Base-by-base conservation (phyloP, 37 sponge, comb jelly and placozoan species). In the Halichondria panicea region DNA sequence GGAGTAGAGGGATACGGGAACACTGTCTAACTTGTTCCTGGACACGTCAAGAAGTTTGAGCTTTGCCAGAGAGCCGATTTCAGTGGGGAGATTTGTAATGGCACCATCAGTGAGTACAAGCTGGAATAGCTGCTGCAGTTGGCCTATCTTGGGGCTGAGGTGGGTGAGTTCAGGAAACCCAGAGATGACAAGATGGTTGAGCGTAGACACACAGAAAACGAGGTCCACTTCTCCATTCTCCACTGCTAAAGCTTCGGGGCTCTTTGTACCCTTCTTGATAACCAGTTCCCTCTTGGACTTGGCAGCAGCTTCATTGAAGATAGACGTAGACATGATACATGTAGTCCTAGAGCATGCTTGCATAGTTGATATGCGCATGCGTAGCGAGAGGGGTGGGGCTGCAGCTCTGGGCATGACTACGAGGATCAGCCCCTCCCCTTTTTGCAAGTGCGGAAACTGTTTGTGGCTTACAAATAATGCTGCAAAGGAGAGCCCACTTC, bases 21-120 rank as follows among this genome's bases (percentile, higher is more conserved):
- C 64, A 0, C 50, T 58, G 18, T 55, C 24, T 8, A 95, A 80
- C 42, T 66, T 64, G 55, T 92, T 95, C 4, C 63, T 55, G 35
- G 92, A 89, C 35, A 88, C 61, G 73, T 95, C 96, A 34, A 95
- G 55, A 13, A 74, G 60, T 52, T 77, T 81, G 53, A 93, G 66
- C 56, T 62, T 56, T 28, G 42, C 40, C 8, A 93, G 86, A 7
- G 42, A 9, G 19, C 80, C 69, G 0, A 89, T 82, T 34, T 85
- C 87, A 22, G 63, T 69, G 12, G 94, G 91, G 4, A 93, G 65
- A 27, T 59, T 32, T 6, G 65, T 27, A 27, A 93, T 43, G 0
- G 66, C 74, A 36, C 75, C 86, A 15, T 86, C 12, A 0, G 73
- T 85, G n/a, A 88, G 63, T 9, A 77, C 40, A 25, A 93, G 72